Evolutionary conservation across 2,888 invertebrate species (phyloP).

Genomic region (Heliconius charithonia): DNA sequence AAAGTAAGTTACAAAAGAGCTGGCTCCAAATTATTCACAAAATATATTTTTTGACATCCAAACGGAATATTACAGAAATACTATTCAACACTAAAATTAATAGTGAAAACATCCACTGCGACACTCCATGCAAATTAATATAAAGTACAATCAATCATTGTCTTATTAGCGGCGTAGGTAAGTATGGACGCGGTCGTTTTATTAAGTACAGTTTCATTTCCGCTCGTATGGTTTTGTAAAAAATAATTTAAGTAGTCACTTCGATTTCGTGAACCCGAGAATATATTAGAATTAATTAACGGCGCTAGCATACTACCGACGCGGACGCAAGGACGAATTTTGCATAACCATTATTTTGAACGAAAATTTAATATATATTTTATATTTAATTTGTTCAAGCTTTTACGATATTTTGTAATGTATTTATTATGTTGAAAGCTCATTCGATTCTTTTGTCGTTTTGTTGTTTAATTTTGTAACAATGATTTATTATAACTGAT

Average conservation of each 20-base stretch:
- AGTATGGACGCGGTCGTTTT: slow-evolving; percentile 48
- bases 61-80: background rate
- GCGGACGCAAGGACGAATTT: slow-evolving; percentile 75
- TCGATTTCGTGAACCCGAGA: slow-evolving; percentile 69
- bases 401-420: slow-evolving; percentile 12
- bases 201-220: slow-evolving; percentile 63
- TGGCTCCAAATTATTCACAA: background rate
- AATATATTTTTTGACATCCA: background rate
- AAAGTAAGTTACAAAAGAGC: background rate
- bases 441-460: background rate
- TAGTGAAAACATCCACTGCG: background rate
- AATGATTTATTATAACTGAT: slow-evolving; percentile 6
- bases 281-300: slow-evolving; percentile 79
- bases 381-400: slow-evolving; percentile 3
- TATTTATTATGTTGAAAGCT: slow-evolving; percentile 14
- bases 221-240: slow-evolving; percentile 66
- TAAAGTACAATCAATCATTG: background rate
- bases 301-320: slow-evolving; percentile 60
- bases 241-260: slow-evolving; percentile 66
- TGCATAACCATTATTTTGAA: slow-evolving; percentile 68
- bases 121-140: slow-evolving; percentile 1
- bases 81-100: background rate
- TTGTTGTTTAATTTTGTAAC: background rate
- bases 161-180: background rate
- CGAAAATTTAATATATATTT: slow-evolving; percentile 53